Base-by-base conservation (phyloP, 2,888 invertebrate species). In the Drepanosiphum platanoidis region DNA sequence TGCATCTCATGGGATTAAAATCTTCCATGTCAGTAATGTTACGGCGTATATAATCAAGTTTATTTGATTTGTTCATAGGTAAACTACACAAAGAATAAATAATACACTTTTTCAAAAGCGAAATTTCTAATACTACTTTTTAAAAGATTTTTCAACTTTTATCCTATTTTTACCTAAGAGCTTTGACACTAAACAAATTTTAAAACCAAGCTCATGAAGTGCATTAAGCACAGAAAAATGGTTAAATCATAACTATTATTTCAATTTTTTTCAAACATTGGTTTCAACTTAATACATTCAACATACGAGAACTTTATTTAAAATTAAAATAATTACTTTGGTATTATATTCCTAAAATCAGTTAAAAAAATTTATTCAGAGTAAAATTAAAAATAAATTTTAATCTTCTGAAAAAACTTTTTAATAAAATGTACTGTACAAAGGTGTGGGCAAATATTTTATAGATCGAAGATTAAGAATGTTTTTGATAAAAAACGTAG, bases 21-120 rank as follows among this genome's bases (percentile, higher is more conserved):
- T 68, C 34, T 27, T 30, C 27, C 11, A 27, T 61, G 27, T 64
- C 68, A 34, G 68, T 68, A 34, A 68, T 30, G 15, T 22, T 36
- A 34, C 32, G 18, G 7, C 36, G 34, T 68, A 68, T 64, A 64
- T 36, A 34, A 68, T 68, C 68, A 68, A 34, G 34, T 68, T 68
- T 22, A 22, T 34, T 18, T 34, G 34, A 11, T 68, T 34, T 68
- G 0, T 22, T 68, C 36, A 36, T 34, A 68, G 22, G 34, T 68
- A 34, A 34, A 22, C 68, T 34, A 68, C 34, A 36, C 34, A 34
- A 68, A 36, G 32, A 68, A 68, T 68, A 68, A 68, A 68, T 68
- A 68, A 68, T 36, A 68, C 34, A 36, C 36, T 22, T 36, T 8
- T 68, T 8, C 0, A 68, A 68, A 68, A 34, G 30, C 11, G 30